phyloP scores from a whole-genome alignment of 2,113 vertebrate genomes.

The Ophthalmotilapia sp. region DNA sequence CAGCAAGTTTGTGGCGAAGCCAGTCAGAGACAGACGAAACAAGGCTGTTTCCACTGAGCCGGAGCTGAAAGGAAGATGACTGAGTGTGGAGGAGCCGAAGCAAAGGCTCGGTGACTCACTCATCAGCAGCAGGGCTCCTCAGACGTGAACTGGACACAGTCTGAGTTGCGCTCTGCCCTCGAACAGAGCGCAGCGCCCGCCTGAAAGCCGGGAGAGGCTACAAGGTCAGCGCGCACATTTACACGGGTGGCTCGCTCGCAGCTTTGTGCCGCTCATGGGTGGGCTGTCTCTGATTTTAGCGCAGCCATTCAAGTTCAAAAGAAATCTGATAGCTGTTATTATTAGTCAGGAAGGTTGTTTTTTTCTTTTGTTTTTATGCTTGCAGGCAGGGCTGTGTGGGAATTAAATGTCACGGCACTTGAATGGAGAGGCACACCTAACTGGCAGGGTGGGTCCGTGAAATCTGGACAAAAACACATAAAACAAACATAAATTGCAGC shows the following conservation, averaged over 20 bases:
- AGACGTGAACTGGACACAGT: conserved; percentile 46
- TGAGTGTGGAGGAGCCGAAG: conserved; percentile 56
- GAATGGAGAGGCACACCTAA: not conserved
- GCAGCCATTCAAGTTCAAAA: conserved; percentile 3
- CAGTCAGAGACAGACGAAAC: conserved; percentile 39
- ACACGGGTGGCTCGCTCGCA: not conserved
- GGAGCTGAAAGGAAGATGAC: conserved; percentile 47
- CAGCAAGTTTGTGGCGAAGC: conserved; percentile 19
- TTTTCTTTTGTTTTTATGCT: not conserved
- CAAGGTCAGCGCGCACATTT: conserved; percentile 38
- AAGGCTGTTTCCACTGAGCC: conserved; percentile 42
- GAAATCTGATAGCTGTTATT: not conserved
- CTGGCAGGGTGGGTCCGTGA: not conserved
- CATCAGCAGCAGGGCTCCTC: conserved; percentile 41
- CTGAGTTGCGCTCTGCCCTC: conserved; percentile 21
- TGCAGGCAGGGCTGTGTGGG: not conserved
- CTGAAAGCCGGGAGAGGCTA: conserved; percentile 8
- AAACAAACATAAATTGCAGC: not conserved
- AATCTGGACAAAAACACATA: not conserved
- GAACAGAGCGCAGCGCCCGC: not conserved
- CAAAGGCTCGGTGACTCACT: conserved; percentile 57
- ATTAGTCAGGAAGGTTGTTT: not conserved
- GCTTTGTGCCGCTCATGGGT: not conserved
- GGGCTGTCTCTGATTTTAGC: not conserved
- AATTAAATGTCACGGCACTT: conserved; percentile 11